A percentile compares a stretch with the other conserved stretches of the same genome.
These are phyloP conservation scores for Anser cygnoides DNA, from an alignment of 2,113 vertebrate species.

Conservation along the genomic window DNA sequence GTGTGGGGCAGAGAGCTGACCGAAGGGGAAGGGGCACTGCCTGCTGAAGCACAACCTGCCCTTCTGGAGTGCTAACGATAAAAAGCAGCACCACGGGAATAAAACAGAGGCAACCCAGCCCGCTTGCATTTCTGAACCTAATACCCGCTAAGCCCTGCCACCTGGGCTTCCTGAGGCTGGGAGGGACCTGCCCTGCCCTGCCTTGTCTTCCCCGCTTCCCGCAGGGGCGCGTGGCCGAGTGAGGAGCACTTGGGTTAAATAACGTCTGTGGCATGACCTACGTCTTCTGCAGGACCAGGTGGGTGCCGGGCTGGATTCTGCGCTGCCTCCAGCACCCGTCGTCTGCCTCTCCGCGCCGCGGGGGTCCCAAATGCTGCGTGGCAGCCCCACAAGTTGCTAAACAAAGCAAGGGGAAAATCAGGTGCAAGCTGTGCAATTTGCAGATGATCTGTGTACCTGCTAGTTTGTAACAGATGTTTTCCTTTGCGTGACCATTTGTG, in stretches of 20 bases:
- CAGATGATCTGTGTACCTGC: slow-evolving; percentile 58
- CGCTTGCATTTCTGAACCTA: neutral
- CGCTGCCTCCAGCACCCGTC: accelerated
- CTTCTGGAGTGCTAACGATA: neutral
- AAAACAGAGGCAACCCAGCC: neutral
- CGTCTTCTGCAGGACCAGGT: accelerated
- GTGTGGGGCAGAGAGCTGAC: neutral
- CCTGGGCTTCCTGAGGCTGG: neutral
- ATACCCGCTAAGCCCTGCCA: neutral
- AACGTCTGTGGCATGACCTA: accelerated
- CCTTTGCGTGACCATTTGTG: slow-evolving; percentile 29
- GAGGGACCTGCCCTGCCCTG: neutral
- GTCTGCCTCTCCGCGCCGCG: accelerated
- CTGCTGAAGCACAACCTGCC: neutral
- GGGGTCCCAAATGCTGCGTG: neutral
- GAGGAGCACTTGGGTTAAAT: neutral
- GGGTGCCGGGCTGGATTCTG: neutral
- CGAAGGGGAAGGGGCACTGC: accelerated
- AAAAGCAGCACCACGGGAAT: neutral
- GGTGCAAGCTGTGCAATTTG: slow-evolving; percentile 45
- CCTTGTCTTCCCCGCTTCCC: neutral
- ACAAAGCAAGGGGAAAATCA: slow-evolving; percentile 15
- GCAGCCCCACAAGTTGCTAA: neutral
- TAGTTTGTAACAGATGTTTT: slow-evolving; percentile 55
- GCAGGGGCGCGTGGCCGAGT: neutral